These are phyloP conservation scores for Spilarctia lutea DNA, from an alignment of 2,888 invertebrate species.

Conservation along the genomic window DNA sequence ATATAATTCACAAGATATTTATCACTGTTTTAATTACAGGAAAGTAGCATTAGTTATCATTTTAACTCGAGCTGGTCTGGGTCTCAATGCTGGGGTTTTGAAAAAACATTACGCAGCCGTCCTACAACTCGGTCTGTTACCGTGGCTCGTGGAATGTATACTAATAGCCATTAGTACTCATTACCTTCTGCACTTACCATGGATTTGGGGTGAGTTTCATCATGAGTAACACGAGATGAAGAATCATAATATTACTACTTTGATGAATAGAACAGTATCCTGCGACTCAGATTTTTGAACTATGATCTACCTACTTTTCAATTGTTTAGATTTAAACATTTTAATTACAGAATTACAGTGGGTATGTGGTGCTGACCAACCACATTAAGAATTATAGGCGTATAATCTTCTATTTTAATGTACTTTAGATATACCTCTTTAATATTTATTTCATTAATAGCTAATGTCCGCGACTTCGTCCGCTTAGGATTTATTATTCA, in stretches of 20 bases:
- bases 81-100: conserved; percentile 92
- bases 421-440: no score
- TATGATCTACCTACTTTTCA: not conserved
- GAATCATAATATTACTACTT: not conserved
- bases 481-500: no score
- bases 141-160: conserved; percentile 91
- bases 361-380: not conserved
- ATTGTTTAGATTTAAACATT: not conserved
- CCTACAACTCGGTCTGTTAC: conserved; percentile 91
- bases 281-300: not conserved
- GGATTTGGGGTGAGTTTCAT: conserved; percentile 88
- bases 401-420: no score
- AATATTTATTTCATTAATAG: no score
- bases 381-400: no score
- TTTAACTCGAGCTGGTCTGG: conserved; percentile 93
- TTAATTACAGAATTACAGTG: not conserved
- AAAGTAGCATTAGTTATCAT: conserved; percentile 94
- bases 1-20: not conserved
- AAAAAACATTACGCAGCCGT: conserved; percentile 90
- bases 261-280: not conserved
- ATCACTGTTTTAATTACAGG: conserved; percentile 75
- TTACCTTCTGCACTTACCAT: conserved; percentile 90
- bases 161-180: conserved; percentile 87
- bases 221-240: not conserved
- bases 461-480: no score